Evolutionary conservation across 2,797 vertebrate species (phyloP).

Genomic region (Parambassis ranga): DNA sequence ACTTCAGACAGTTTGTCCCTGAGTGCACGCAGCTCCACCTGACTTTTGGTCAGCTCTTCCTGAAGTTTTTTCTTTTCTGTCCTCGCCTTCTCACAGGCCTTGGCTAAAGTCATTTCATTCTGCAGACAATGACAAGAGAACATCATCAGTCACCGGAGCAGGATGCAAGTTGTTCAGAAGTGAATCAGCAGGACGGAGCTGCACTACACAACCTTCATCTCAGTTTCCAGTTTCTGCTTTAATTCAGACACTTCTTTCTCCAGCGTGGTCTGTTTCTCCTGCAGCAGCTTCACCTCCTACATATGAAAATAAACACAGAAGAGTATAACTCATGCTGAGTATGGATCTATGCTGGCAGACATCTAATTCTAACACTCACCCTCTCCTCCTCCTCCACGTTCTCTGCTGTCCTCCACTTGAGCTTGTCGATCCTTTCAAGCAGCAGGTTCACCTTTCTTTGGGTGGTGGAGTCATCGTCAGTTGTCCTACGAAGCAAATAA

Average conservation of each 20-base stretch:
- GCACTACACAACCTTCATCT: conserved; percentile 82
- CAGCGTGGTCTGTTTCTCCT: conserved; percentile 84
- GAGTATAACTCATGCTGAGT: not conserved
- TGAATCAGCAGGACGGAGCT: conserved; percentile 24
- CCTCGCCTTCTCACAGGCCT: conserved; percentile 79
- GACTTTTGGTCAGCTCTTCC: conserved; percentile 74
- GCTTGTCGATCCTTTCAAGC: conserved; percentile 90
- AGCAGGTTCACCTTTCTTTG: conserved; percentile 91
- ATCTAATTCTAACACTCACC: conserved; percentile 51
- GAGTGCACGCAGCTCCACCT: conserved; percentile 80
- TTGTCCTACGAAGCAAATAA: conserved; percentile 78
- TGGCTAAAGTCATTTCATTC: conserved; percentile 75
- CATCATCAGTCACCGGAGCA: conserved; percentile 14
- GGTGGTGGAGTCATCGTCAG: conserved; percentile 88
- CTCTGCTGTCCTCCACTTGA: conserved; percentile 89
- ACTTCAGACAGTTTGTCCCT: conserved; percentile 80
- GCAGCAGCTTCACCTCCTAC: conserved; percentile 77
- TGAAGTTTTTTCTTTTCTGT: conserved; percentile 81
- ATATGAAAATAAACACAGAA: conserved; percentile 19
- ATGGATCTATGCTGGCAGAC: not conserved
- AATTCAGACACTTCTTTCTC: conserved; percentile 83
- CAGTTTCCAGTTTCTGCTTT: conserved; percentile 85
- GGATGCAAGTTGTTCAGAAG: conserved; percentile 2
- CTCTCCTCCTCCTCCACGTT: conserved; percentile 79
- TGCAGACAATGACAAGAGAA: conserved; percentile 19